Evolutionary conservation across 2,797 vertebrate species (phyloP).

Genomic region (Eutrigla gurnardus): DNA sequence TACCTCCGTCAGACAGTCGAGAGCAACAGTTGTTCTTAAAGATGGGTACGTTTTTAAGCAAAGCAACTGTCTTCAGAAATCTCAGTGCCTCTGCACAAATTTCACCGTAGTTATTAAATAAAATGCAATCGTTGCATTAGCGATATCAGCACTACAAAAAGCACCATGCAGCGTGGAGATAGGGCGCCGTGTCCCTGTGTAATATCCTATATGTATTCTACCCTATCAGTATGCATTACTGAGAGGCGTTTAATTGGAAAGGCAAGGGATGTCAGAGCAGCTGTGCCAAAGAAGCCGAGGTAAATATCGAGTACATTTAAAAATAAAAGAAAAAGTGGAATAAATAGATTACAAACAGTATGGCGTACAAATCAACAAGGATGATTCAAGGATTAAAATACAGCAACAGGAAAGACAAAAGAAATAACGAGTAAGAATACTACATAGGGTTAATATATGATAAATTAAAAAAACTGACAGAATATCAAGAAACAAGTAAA

Average conservation of each 20-base stretch:
- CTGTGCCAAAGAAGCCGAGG: conserved; percentile 40
- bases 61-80: conserved; percentile 17
- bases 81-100: conserved; percentile 25
- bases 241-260: conserved; percentile 32
- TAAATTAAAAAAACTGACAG: conserved; percentile 49
- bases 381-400: conserved; percentile 40
- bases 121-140: conserved; percentile 44
- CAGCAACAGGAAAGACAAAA: conserved; percentile 32
- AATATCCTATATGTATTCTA: conserved; percentile 25
- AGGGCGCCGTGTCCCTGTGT: conserved; percentile 31
- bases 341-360: conserved; percentile 51
- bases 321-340: conserved; percentile 21
- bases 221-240: conserved; percentile 36
- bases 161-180: conserved; percentile 44
- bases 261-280: conserved; percentile 36
- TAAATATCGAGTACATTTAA: conserved; percentile 50
- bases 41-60: conserved; percentile 9
- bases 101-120: conserved; percentile 19
- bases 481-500: conserved; percentile 41
- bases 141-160: conserved; percentile 42
- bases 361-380: conserved; percentile 41
- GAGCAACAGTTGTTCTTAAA: conserved; percentile 5
- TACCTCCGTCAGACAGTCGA: neutral
- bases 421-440: conserved; percentile 46
- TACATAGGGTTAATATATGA: conserved; percentile 53